Conservation (phyloP, 2,113 vertebrate species). For the Jaculus jaculus region DNA sequence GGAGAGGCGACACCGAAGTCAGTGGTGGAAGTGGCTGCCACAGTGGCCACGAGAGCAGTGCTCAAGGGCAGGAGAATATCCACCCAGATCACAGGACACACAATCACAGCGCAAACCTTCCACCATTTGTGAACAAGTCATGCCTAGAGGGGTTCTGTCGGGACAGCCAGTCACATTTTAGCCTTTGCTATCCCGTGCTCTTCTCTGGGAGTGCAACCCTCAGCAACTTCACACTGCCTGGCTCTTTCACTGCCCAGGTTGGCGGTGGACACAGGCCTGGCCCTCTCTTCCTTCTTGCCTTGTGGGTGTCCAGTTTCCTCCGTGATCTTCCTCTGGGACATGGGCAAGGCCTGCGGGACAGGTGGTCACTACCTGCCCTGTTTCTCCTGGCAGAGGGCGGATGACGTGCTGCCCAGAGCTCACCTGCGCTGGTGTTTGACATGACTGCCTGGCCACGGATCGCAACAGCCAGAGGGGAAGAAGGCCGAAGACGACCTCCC, state of each 20-base stretch:
- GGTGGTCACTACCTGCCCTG: no score
- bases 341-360: neutral
- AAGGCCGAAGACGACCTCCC: neutral
- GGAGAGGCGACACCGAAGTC: neutral
- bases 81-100: neutral
- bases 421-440: neutral
- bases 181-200: neutral
- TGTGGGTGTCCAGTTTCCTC: neutral
- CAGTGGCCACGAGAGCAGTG: neutral
- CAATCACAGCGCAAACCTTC: neutral
- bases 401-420: neutral
- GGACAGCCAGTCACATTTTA: fast-evolving
- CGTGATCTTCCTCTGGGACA: neutral
- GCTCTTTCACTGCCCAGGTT: neutral
- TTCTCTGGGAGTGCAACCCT: neutral
- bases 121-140: fast-evolving
- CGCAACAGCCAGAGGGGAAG: fast-evolving
- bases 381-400: no score
- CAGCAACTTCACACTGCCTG: neutral
- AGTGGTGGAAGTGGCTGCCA: neutral
- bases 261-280: neutral
- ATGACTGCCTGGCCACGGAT: neutral
- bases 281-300: neutral
- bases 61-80: neutral
- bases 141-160: neutral